A percentile compares a stretch with the other conserved stretches of the same genome.
These are phyloP conservation scores for Burhinus oedicnemus DNA, from an alignment of 2,113 vertebrate species.

Conservation along the genomic window DNA sequence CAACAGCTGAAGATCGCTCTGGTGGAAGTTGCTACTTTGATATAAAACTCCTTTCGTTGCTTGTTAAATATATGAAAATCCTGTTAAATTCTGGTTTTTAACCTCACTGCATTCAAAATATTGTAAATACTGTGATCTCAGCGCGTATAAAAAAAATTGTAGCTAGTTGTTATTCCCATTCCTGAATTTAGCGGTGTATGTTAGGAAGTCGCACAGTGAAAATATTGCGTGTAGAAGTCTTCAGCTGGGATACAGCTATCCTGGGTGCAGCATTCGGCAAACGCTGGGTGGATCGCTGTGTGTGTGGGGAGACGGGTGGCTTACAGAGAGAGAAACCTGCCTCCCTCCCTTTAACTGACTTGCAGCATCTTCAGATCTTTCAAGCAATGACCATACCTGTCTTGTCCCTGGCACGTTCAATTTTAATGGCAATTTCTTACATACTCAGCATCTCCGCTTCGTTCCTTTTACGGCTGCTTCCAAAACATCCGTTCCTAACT, in stretches of 20 bases:
- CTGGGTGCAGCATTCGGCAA: accelerated
- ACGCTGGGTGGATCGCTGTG: background rate
- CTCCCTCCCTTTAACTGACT: too few species aligned
- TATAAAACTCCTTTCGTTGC: background rate
- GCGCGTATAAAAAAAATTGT: background rate
- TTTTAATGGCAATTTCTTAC: background rate
- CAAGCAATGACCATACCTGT: background rate
- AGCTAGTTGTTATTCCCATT: background rate
- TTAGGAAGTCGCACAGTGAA: background rate
- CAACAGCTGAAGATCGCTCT: background rate
- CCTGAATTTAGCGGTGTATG: background rate
- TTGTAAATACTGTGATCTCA: background rate
- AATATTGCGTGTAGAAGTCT: background rate
- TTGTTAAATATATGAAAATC: background rate
- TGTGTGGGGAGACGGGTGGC: background rate
- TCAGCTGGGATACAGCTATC: accelerated
- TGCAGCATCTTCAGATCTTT: background rate
- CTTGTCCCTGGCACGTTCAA: background rate
- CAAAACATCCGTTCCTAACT: background rate
- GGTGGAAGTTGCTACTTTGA: background rate
- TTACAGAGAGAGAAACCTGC: background rate
- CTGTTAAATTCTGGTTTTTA: background rate
- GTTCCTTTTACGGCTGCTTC: background rate
- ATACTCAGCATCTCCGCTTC: background rate
- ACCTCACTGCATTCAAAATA: background rate